phyloP scores from a whole-genome alignment of 2,888 invertebrate species.

The Corbicula japonica region DNA sequence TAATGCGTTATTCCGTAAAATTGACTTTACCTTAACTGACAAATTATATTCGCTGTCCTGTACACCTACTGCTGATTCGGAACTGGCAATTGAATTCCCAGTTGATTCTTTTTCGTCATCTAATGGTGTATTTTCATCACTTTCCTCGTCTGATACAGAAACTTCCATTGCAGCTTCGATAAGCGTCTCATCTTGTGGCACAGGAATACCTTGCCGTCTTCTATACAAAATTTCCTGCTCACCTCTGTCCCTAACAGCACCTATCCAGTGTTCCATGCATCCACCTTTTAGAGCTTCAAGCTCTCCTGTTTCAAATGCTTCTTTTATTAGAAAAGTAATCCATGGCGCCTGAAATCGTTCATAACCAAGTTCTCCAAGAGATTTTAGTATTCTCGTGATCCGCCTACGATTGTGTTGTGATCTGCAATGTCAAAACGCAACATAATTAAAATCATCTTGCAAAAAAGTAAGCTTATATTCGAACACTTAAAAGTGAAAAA shows the following conservation, averaged over 20 bases:
- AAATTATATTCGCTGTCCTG: too few species aligned
- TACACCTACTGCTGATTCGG: too few species aligned
- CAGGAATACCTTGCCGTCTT: too few species aligned
- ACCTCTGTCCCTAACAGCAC: constrained; percentile 14
- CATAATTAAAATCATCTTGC: not conserved
- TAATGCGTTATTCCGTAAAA: too few species aligned
- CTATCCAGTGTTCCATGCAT: constrained; percentile 43
- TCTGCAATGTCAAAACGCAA: constrained; percentile 14
- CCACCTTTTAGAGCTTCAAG: constrained; percentile 34
- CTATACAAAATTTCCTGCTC: constrained; percentile 8
- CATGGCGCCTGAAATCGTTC: constrained; percentile 41
- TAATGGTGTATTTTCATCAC: too few species aligned
- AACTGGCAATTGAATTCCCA: too few species aligned
- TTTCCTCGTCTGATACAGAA: too few species aligned
- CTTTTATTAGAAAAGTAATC: constrained; percentile 44
- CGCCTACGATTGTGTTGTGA: constrained; percentile 42
- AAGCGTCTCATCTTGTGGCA: too few species aligned
- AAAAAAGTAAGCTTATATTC: not conserved
- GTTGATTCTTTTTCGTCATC: too few species aligned
- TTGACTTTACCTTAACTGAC: too few species aligned
- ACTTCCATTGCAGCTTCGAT: too few species aligned
- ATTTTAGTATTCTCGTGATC: constrained; percentile 50
- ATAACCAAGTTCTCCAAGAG: constrained; percentile 49
- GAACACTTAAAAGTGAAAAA: not conserved
- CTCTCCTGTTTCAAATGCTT: constrained; percentile 21